phyloP scores from a whole-genome alignment of 1,140 invertebrate genomes.

The Achroia grisella region DNA sequence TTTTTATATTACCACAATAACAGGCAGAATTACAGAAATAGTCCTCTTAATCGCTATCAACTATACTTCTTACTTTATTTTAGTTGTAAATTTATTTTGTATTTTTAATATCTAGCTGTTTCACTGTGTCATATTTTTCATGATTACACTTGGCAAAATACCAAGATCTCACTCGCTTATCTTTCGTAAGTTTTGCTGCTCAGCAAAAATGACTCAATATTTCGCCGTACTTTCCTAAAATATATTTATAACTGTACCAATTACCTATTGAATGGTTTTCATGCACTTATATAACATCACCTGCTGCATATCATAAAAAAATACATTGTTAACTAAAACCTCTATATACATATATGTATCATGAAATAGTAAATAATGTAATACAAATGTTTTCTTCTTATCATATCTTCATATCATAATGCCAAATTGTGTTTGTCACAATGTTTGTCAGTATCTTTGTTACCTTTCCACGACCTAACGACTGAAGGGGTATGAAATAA shows the following conservation, averaged over 20 bases:
- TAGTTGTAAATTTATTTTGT: constrained; percentile 38
- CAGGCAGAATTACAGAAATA: not conserved
- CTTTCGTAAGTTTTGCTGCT: constrained; percentile 37
- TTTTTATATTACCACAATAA: constrained; percentile 14
- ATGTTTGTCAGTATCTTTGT: too few relatives aligned
- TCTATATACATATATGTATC: too few relatives aligned
- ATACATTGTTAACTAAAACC: too few relatives aligned
- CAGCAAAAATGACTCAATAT: constrained; percentile 28
- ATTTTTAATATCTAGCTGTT: constrained; percentile 46
- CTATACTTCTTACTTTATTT: constrained; percentile 7
- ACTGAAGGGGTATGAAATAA: too few relatives aligned
- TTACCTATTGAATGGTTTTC: too few relatives aligned
- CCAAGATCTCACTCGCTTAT: constrained; percentile 49
- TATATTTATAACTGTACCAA: not conserved
- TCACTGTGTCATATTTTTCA: constrained; percentile 46
- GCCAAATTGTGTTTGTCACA: too few relatives aligned
- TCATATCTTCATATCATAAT: too few relatives aligned
- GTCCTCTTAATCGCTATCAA: not conserved
- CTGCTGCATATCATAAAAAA: too few relatives aligned
- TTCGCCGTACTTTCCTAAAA: constrained; percentile 12
- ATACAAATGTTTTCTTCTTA: too few relatives aligned
- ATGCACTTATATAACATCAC: too few relatives aligned
- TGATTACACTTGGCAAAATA: constrained; percentile 53
- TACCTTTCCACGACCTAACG: too few relatives aligned
- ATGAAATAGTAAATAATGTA: too few relatives aligned